These are phyloP conservation scores for Sphaerodactylus townsendi DNA, from an alignment of 2,113 vertebrate genomes.

Conservation along the genomic window DNA sequence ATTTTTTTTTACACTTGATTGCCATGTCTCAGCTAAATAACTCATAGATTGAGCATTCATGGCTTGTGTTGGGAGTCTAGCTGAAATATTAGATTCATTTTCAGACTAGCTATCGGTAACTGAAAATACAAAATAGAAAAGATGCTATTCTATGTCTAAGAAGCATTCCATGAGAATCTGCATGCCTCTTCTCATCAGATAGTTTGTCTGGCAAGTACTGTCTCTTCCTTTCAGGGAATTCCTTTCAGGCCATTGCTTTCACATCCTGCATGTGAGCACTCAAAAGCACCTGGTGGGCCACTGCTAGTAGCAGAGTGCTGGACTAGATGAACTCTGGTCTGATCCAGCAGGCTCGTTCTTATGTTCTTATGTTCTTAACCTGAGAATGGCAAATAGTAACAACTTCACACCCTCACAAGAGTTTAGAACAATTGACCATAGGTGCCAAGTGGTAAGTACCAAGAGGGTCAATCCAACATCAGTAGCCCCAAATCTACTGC, in stretches of 20 bases:
- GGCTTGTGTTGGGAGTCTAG: conserved; percentile 18
- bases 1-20: conserved; percentile 60
- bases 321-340: too few species aligned
- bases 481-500: background rate
- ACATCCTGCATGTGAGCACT: too few species aligned
- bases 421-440: background rate
- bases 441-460: background rate
- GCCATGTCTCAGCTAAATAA: conserved; percentile 38
- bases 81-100: conserved; percentile 25
- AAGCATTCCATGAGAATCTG: background rate
- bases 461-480: background rate
- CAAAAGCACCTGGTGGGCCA: too few species aligned
- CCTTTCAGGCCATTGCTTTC: too few species aligned
- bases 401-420: background rate
- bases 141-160: background rate
- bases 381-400: background rate
- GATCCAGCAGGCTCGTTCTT: too few species aligned
- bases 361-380: too few species aligned
- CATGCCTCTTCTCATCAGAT: background rate
- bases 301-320: too few species aligned
- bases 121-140: conserved; percentile 23
- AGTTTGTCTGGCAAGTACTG: background rate
- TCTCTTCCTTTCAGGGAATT: background rate
- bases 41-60: conserved; percentile 38
- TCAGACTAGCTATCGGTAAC: conserved; percentile 22